Base-by-base conservation (phyloP, 2,113 vertebrate genomes). In the Parus major region DNA sequence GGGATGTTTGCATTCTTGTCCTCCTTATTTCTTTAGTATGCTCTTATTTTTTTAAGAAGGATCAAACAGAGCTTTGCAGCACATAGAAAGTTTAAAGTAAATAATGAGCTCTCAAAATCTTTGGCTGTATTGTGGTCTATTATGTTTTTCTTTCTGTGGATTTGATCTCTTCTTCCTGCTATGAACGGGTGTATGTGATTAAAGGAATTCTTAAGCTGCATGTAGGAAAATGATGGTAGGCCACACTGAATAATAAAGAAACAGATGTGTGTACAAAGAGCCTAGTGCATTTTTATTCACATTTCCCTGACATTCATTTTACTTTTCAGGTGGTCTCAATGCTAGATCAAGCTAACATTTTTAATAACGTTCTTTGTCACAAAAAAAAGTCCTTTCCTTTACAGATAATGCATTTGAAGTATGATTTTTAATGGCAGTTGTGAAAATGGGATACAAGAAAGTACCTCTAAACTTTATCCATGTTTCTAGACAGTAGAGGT, bases 81-180 rank as follows among this genome's bases (percentile, higher is more conserved):
- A 75, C 49, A 31, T 87, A 55, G 64, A 75, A 69, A 89, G 24
- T 71, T 79, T 75, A 21, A 83, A 49, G 55, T 42, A 47, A 66
- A 64, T 44, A 49, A 29, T 11, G n/a, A 83, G 42, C 22, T 88
- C 55, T 82, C 68, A 28, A 86, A 86, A 31, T 73, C 22, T 81
- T 81, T 5, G 29, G 12, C 69, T 84, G 15, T 64, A 11, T 84
- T 89, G 24, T 89, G 72, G 70, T 49, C 64, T 82, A 0, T 71
- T 84, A 15, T 20, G 15, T 63, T 93, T 88, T 77, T 70, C 50
- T 87, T 81, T 35, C 69, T 78, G 44, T 84, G 61, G 65, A 79
- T 95, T 88, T 92, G 57, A 91, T 92, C 73, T 94, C 56, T 33
- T 70, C 56, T 42, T 94, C 77, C 47, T 60, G 77, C 71, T 73